phyloP scores from a whole-genome alignment of 2,888 invertebrate species.

The Julus scanicus region DNA sequence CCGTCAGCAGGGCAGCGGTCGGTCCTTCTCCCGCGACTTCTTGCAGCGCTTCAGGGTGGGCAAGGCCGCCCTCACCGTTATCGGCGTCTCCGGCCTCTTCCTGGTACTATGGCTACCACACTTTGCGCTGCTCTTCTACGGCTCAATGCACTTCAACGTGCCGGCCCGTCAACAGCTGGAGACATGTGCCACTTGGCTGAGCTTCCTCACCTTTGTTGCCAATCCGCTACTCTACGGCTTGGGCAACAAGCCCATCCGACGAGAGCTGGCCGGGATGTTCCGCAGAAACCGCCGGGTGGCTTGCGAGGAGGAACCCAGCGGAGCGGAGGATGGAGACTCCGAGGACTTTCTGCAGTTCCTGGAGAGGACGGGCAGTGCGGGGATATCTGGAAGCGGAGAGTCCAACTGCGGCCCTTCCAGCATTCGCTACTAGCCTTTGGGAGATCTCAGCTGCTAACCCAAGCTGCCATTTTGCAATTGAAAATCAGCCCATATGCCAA shows the following conservation, averaged over 20 bases:
- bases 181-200: neutral
- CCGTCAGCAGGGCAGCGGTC: neutral
- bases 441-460: too few relatives aligned
- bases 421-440: neutral
- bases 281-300: neutral
- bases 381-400: neutral
- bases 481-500: too few relatives aligned
- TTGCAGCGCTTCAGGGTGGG: slow-evolving; percentile 15
- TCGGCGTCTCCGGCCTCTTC: neutral
- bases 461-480: too few relatives aligned
- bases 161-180: neutral
- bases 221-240: slow-evolving; percentile 31
- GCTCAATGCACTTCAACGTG: neutral
- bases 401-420: neutral
- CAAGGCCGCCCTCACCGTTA: slow-evolving; percentile 6
- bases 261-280: neutral
- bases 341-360: slow-evolving; percentile 23
- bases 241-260: neutral
- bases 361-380: slow-evolving; percentile 1
- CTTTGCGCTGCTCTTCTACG: slow-evolving; percentile 27
- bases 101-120: slow-evolving; percentile 25
- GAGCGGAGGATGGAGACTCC: neutral
- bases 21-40: slow-evolving; percentile 37
- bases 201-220: slow-evolving; percentile 3
- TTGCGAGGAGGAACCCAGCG: neutral